A percentile compares a stretch with the other conserved stretches of the same genome.
These are phyloP conservation scores for Cyprinodon tularosa DNA, from an alignment of 2,113 vertebrate genomes.

Conservation along the genomic window DNA sequence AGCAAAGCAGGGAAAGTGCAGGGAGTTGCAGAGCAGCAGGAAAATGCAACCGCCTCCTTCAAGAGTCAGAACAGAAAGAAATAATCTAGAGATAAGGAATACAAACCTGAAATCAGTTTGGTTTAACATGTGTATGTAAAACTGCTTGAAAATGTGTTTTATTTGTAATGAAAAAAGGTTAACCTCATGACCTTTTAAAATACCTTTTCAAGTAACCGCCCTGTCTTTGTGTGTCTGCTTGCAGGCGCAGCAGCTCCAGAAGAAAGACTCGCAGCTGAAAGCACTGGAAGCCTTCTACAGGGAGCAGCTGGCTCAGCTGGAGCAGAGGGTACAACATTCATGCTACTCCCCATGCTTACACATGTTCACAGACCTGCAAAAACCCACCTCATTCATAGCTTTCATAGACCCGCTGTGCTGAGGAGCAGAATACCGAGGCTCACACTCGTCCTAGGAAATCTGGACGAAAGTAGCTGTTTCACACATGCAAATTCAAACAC, in stretches of 20 bases:
- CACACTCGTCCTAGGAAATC: not conserved
- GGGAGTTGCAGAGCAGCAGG: too few relatives aligned
- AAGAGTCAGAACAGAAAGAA: too few relatives aligned
- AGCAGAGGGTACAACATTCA: constrained; percentile 83
- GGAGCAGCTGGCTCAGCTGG: constrained; percentile 87
- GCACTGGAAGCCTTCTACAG: constrained; percentile 84
- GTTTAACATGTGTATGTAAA: too few relatives aligned
- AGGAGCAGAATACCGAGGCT: not conserved
- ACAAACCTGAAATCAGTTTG: not conserved
- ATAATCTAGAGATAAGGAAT: not conserved
- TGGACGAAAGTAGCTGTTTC: not conserved
- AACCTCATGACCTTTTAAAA: not conserved
- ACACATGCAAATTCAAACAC: not conserved
- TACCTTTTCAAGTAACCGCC: constrained; percentile 1
- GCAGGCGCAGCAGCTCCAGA: constrained; percentile 85
- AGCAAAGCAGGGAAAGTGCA: too few relatives aligned
- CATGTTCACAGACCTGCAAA: not conserved
- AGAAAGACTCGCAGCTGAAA: constrained; percentile 85
- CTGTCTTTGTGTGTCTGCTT: constrained; percentile 35
- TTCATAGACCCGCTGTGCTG: constrained; percentile 1
- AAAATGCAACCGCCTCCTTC: too few relatives aligned
- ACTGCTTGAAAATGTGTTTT: not conserved
- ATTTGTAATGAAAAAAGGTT: not conserved
- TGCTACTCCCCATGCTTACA: constrained; percentile 21
- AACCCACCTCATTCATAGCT: constrained; percentile 14